phyloP scores from a whole-genome alignment of 1,140 invertebrate species.

The Apis florea region DNA sequence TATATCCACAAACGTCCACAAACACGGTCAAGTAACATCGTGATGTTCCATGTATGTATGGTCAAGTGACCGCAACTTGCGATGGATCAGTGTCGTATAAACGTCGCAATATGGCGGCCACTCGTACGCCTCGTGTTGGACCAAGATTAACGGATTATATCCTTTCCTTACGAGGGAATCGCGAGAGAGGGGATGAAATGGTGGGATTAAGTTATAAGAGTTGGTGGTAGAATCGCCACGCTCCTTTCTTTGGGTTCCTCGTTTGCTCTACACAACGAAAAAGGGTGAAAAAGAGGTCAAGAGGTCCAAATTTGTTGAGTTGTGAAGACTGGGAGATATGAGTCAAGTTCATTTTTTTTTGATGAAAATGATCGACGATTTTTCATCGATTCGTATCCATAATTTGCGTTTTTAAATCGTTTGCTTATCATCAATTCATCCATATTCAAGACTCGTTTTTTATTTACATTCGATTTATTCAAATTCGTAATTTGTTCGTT shows the following conservation, averaged over 20 bases:
- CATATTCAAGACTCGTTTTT: too few species aligned
- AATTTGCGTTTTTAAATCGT: too few species aligned
- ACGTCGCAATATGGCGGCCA: constrained; percentile 22
- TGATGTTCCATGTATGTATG: constrained; percentile 14
- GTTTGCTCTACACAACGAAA: not conserved
- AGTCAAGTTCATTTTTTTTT: not conserved
- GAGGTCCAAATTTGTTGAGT: not conserved
- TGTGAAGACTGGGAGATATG: not conserved
- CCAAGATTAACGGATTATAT: not conserved
- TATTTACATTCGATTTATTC: too few species aligned
- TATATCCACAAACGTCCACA: not conserved
- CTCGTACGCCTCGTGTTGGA: not conserved
- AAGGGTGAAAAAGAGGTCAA: not conserved
- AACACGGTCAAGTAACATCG: not conserved
- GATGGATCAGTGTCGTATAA: constrained; percentile 23
- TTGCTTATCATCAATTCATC: too few species aligned
- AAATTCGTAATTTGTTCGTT: too few species aligned
- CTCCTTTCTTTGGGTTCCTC: not conserved
- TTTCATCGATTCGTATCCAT: too few species aligned
- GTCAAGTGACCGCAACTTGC: constrained; percentile 12
- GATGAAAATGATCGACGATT: not conserved
- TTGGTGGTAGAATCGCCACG: not conserved
- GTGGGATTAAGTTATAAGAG: not conserved
- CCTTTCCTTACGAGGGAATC: not conserved
- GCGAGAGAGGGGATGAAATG: not conserved